These are phyloP conservation scores for Adoxophyes honmai DNA, from an alignment of 1,140 invertebrate genomes.

Conservation along the genomic window DNA sequence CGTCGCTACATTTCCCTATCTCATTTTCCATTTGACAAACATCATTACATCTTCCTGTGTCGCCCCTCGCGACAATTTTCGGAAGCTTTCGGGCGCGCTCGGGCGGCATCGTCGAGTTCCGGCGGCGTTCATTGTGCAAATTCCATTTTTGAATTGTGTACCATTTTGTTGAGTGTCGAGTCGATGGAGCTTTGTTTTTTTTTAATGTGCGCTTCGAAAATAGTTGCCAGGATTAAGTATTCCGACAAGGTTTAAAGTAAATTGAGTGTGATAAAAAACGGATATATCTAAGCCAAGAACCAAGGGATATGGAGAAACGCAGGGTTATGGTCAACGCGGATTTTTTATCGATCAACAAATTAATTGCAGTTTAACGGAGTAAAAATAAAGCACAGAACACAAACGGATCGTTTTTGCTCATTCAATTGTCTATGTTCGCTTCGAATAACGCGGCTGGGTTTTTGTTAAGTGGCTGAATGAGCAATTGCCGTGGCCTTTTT, in stretches of 20 bases:
- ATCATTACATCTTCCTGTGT: slow-evolving; percentile 70
- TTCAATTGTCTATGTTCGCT: background rate
- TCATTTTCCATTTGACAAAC: slow-evolving; percentile 77
- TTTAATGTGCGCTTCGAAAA: no score
- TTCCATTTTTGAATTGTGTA: slow-evolving; percentile 26
- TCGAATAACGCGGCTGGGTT: background rate
- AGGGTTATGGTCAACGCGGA: background rate
- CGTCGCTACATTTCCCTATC: slow-evolving; percentile 68
- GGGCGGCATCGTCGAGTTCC: slow-evolving; percentile 35
- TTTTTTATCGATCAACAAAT: slow-evolving; percentile 11
- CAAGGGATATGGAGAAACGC: background rate
- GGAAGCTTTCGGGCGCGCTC: slow-evolving; percentile 43
- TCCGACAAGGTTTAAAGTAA: no score
- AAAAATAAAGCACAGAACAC: background rate
- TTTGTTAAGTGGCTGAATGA: slow-evolving; percentile 8
- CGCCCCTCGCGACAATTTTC: slow-evolving; percentile 42
- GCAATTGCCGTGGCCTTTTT: slow-evolving; percentile 1
- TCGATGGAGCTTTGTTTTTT: background rate
- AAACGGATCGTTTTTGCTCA: slow-evolving; percentile 3
- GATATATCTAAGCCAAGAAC: background rate
- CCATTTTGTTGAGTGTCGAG: background rate
- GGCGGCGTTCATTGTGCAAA: slow-evolving; percentile 25
- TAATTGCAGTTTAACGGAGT: slow-evolving; percentile 4
- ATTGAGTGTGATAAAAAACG: background rate
- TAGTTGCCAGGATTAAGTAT: no score